phyloP scores from a whole-genome alignment of 2,888 invertebrate species.

The Hofmannophila pseudospretella region DNA sequence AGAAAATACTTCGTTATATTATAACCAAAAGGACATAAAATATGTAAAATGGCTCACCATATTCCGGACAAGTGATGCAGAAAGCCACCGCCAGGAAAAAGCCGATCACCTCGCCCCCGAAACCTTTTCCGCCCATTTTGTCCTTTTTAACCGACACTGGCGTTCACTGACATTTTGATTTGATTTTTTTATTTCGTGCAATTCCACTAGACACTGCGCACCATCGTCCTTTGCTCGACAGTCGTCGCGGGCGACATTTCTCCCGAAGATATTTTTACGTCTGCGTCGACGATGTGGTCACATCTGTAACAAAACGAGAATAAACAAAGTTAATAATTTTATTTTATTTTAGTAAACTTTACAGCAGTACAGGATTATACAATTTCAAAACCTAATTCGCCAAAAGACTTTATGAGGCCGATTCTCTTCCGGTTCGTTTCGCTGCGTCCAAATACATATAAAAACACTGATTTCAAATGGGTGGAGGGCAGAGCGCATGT shows the following conservation, averaged over 20 bases:
- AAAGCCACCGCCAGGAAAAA: conserved; percentile 66
- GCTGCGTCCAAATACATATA: too few relatives aligned
- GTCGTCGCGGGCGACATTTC: conserved; percentile 42
- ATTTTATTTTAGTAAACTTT: too few relatives aligned
- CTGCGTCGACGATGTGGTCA: conserved; percentile 26
- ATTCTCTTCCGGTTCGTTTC: too few relatives aligned
- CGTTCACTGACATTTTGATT: conserved; percentile 68
- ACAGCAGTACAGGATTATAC: too few relatives aligned
- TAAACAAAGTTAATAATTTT: background rate
- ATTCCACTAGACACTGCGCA: conserved; percentile 47
- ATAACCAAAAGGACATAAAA: too few relatives aligned
- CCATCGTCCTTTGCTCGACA: conserved; percentile 45
- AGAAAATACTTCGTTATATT: too few relatives aligned
- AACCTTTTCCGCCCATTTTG: conserved; percentile 67
- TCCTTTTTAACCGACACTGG: conserved; percentile 66
- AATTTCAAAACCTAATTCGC: too few relatives aligned
- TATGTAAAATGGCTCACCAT: conserved; percentile 64
- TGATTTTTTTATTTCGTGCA: conserved; percentile 50
- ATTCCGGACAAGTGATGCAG: conserved; percentile 68
- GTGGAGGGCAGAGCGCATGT: too few relatives aligned
- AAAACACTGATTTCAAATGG: too few relatives aligned
- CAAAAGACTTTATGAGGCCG: too few relatives aligned
- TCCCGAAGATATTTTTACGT: conserved; percentile 23
- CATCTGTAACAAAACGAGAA: conserved; percentile 48
- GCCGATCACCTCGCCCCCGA: conserved; percentile 64